Conservation (phyloP, 1,140 invertebrate species). For the Eurosta solidaginis region DNA sequence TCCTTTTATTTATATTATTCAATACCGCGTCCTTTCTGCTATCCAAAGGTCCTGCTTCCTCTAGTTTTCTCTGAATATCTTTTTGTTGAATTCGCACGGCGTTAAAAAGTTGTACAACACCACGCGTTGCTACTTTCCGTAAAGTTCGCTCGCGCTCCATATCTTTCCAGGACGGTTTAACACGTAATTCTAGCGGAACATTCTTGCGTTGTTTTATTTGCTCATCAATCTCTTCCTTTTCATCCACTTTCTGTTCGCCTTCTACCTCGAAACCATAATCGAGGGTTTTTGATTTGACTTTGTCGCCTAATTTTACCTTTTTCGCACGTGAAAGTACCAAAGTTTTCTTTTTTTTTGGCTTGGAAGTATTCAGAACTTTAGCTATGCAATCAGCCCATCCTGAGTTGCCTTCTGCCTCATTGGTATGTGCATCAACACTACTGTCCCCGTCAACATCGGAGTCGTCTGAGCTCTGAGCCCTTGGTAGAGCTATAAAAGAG, state of each 20-base stretch:
- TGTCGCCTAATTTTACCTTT: constrained; percentile 64
- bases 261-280: constrained; percentile 61
- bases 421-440: constrained; percentile 31
- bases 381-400: constrained; percentile 74
- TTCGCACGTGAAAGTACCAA: constrained; percentile 77
- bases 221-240: constrained; percentile 52
- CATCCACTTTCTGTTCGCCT: constrained; percentile 61
- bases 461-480: not conserved
- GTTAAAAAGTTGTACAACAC: constrained; percentile 90
- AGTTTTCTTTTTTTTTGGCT: constrained; percentile 75
- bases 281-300: constrained; percentile 48
- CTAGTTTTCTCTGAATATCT: constrained; percentile 73
- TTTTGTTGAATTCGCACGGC: constrained; percentile 83
- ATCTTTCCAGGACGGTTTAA: constrained; percentile 75
- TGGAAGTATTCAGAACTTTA: constrained; percentile 74
- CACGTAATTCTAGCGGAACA: constrained; percentile 68
- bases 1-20: constrained; percentile 78
- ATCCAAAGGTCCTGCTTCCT: constrained; percentile 75
- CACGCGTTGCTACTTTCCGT: constrained; percentile 83
- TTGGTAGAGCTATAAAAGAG: not conserved
- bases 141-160: constrained; percentile 75
- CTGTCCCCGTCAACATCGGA: not conserved
- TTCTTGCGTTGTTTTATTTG: constrained; percentile 57
- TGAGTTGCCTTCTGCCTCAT: constrained; percentile 57
- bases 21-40: constrained; percentile 81